Evolutionary conservation across 2,113 vertebrate species (phyloP).

Genomic region (Jaculus jaculus): DNA sequence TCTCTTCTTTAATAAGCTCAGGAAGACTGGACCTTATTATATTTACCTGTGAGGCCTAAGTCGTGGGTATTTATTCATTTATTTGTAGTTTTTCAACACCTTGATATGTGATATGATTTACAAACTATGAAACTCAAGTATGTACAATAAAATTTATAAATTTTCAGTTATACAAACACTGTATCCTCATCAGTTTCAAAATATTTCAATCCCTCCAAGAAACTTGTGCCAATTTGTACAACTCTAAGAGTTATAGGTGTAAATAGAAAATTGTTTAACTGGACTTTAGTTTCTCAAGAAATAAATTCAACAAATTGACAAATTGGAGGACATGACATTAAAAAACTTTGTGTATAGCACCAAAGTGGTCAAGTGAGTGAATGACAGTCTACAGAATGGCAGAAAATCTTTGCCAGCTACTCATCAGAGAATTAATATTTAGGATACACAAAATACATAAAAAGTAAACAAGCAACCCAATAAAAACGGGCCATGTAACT

Average conservation of each 20-base stretch:
- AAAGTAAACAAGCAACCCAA: background rate
- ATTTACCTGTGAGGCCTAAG: background rate
- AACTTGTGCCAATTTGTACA: background rate
- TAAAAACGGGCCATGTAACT: background rate
- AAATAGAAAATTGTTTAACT: too few species aligned
- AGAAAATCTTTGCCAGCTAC: too few species aligned
- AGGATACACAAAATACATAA: too few species aligned
- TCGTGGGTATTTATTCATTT: constrained; percentile 9
- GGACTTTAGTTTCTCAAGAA: too few species aligned
- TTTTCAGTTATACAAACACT: background rate
- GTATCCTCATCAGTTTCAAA: background rate
- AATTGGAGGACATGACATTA: too few species aligned
- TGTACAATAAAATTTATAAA: background rate
- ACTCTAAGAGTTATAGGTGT: background rate
- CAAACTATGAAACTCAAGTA: background rate
- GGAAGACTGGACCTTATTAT: background rate
- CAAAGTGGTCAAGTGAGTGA: too few species aligned
- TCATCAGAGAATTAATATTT: too few species aligned
- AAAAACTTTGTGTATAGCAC: too few species aligned
- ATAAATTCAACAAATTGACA: too few species aligned
- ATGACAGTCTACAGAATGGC: too few species aligned
- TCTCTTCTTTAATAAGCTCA: background rate
- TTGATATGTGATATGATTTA: background rate
- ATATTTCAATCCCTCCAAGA: background rate
- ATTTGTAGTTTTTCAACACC: background rate